Conservation (phyloP, 2,888 invertebrate genomes). For the Augochlorella aurata region DNA sequence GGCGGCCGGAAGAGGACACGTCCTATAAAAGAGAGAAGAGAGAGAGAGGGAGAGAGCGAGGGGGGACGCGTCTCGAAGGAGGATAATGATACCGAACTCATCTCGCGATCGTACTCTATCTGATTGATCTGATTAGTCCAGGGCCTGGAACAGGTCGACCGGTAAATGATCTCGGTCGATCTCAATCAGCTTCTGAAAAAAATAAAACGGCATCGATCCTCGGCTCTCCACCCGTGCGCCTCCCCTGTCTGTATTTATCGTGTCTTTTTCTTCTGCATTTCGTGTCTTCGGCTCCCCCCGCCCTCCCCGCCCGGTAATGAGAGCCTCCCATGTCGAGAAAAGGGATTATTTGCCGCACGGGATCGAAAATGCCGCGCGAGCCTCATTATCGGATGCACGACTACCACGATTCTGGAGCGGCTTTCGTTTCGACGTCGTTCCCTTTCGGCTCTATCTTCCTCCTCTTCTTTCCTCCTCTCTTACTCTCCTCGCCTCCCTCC, state of each 20-base stretch:
- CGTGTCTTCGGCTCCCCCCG: conserved; percentile 34
- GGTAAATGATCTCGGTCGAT: conserved; percentile 79
- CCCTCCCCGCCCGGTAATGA: conserved; percentile 70
- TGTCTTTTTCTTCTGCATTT: conserved; percentile 46
- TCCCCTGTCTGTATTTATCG: conserved; percentile 23
- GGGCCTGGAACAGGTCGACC: conserved; percentile 72
- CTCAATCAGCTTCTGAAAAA: conserved; percentile 81
- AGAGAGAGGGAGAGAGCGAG: conserved; percentile 30
- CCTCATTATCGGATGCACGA: conserved; percentile 73
- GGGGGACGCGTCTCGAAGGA: conserved; percentile 30
- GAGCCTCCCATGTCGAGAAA: conserved; percentile 79
- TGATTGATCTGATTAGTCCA: conserved; percentile 81
- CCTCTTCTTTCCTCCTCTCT: background rate
- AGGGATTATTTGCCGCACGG: conserved; percentile 69
- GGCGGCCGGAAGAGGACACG: conserved; percentile 55
- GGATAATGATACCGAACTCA: conserved; percentile 76
- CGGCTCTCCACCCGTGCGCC: background rate
- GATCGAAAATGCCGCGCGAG: conserved; percentile 69
- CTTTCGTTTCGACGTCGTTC: conserved; percentile 65
- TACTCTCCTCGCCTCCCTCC: background rate
- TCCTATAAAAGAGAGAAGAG: conserved; percentile 43
- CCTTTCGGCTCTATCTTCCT: conserved; percentile 31
- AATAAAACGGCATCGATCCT: conserved; percentile 69
- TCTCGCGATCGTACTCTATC: conserved; percentile 76
- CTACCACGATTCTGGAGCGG: conserved; percentile 73